These are phyloP conservation scores for Theristicus caerulescens DNA, from an alignment of 2,113 vertebrate genomes.

Conservation along the genomic window DNA sequence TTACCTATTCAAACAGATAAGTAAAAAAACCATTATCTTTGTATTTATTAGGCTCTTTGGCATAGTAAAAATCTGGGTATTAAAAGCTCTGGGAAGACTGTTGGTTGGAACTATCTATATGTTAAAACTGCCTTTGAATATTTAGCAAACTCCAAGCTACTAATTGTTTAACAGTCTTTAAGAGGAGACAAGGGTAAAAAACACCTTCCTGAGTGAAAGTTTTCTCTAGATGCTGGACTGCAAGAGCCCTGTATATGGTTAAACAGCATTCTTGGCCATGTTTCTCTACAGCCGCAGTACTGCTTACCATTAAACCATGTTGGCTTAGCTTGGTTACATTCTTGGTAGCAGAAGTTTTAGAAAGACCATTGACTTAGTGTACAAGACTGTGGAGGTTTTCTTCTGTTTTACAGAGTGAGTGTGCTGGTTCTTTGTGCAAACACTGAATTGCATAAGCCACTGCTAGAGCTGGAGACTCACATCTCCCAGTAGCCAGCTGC, in stretches of 20 bases:
- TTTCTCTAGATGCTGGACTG: neutral
- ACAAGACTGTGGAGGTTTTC: neutral
- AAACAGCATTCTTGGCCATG: neutral
- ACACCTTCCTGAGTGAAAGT: neutral
- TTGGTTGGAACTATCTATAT: neutral
- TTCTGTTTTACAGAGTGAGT: neutral
- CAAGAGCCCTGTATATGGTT: neutral
- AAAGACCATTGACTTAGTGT: neutral
- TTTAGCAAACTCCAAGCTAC: neutral
- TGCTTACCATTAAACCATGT: neutral
- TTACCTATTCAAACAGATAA: neutral
- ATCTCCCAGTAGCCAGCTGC: neutral
- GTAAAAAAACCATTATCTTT: neutral
- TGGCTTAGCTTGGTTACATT: neutral
- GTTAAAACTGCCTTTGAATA: neutral
- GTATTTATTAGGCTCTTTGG: neutral
- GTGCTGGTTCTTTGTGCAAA: neutral
- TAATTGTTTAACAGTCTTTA: neutral
- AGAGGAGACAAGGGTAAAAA: neutral
- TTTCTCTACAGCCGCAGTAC: neutral
- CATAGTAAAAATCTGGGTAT: neutral
- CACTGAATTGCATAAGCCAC: neutral
- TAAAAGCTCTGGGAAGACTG: neutral
- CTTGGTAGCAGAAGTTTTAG: neutral
- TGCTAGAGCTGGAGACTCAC: neutral